Evolutionary conservation across 2,113 vertebrate species (phyloP).

Genomic region (Poeciliopsis prolifica): DNA sequence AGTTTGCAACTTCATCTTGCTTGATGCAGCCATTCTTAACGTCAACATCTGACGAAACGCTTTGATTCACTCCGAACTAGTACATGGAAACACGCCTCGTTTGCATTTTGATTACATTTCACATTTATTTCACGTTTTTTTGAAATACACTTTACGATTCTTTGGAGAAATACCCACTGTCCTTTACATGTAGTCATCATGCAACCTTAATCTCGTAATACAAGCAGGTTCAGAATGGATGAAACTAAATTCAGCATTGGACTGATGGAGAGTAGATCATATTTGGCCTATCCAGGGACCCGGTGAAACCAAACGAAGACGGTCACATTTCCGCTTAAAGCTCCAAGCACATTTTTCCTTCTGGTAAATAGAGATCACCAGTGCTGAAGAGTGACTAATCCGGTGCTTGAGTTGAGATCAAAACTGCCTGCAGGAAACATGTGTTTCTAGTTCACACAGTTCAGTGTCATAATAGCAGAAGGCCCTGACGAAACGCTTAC

Average conservation of each 20-base stretch:
- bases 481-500: not conserved
- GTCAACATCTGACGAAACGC: too few relatives aligned
- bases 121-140: too few relatives aligned
- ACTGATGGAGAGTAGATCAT: not conserved
- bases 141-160: too few relatives aligned
- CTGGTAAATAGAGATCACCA: slow-evolving; percentile 5
- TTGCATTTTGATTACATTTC: too few relatives aligned
- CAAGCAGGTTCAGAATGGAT: not conserved
- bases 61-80: too few relatives aligned
- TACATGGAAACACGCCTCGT: too few relatives aligned
- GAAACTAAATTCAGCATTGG: not conserved
- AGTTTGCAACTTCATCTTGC: too few relatives aligned
- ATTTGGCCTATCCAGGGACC: not conserved
- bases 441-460: not conserved
- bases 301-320: slow-evolving; percentile 6
- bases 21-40: too few relatives aligned
- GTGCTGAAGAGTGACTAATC: slow-evolving; percentile 13
- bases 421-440: slow-evolving; percentile 7
- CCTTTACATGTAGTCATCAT: not conserved
- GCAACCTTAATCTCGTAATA: not conserved
- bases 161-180: too few relatives aligned
- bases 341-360: slow-evolving; percentile 17
- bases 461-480: not conserved
- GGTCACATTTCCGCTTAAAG: slow-evolving; percentile 1
- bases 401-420: slow-evolving; percentile 7